Evolutionary conservation across 2,113 vertebrate species (phyloP), one percentile per base, ranked within the genome.

Genomic region (Urocynchramus pylzowi): DNA sequence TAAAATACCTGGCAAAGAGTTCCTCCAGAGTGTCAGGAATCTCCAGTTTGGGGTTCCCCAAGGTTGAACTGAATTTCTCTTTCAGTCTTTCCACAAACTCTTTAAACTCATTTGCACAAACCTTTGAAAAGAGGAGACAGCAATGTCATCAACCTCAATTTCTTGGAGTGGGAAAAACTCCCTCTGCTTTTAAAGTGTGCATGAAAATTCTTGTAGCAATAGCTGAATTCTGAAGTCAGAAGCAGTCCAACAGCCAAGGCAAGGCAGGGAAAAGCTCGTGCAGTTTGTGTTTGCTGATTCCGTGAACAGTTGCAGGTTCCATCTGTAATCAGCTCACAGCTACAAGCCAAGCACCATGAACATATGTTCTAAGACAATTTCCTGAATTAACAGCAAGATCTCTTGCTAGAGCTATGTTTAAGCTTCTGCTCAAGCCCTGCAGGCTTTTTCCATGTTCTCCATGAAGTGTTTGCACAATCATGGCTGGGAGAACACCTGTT

Each of bases 61-160:
- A 83, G 20, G 98, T 95, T 0, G 99, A 97, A 93, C 98, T 99
- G 97, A 99, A 99, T 97, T 99, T 99, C 75, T 98, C 98, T 90
- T 98, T 98, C 76, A 99, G 98, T n/a, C 98, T 98, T 53, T 97
- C 97, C 79, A 99, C 98, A 82, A 99, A 99, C 91, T 99, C 99
- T 20, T 98, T 98, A 91, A 99, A 99, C 39, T 98, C 98, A 28
- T 89, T 84, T 44, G 98, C 97, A 93, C 99, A 99, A 86, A 99
- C 98, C 99, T 99, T 95, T 11, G 3, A 57, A 67, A 20, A 68
- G 14, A 70, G 50, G 53, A 97, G 59, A 76, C 1, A 31, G 53
- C 87, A 83, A 87, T 2, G 14, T 83, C 49, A 92, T 6, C 42
- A 19, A 4, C 24, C n/a, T 70, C 47, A 4, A 6, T 63, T 76